These are phyloP conservation scores for Amblyraja radiata DNA, from an alignment of 2,797 vertebrate species.

Conservation along the genomic window DNA sequence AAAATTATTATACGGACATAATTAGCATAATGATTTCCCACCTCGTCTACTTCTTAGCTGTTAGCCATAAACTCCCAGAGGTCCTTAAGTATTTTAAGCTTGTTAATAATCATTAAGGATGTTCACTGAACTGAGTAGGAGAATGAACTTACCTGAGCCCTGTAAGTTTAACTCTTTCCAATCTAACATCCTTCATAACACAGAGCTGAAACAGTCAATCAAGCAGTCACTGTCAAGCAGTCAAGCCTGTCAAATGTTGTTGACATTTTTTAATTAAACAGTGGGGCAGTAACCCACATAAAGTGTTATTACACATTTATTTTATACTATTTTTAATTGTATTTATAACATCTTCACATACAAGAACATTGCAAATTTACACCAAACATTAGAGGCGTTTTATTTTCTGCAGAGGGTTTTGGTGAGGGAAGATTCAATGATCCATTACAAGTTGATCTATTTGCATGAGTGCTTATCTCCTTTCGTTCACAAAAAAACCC, in stretches of 20 bases:
- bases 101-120: slow-evolving; percentile 98
- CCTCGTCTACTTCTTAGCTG: slow-evolving; percentile 64
- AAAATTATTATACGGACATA: slow-evolving; percentile 74
- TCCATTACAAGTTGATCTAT: neutral
- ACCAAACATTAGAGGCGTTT: neutral
- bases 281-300: neutral
- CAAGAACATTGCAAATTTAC: neutral
- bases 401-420: neutral
- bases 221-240: slow-evolving; percentile 56
- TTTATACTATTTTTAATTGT: neutral
- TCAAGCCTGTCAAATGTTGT: slow-evolving; percentile 52
- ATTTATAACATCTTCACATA: neutral
- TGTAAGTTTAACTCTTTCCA: slow-evolving; percentile 84
- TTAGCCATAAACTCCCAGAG: slow-evolving; percentile 86
- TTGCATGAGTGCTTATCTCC: neutral
- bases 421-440: neutral
- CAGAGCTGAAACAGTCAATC: slow-evolving; percentile 51
- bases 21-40: slow-evolving; percentile 94
- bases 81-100: slow-evolving; percentile 84
- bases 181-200: slow-evolving; percentile 52
- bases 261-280: slow-evolving; percentile 41
- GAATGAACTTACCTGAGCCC: slow-evolving; percentile 98
- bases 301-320: neutral
- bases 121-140: slow-evolving; percentile 90
- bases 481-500: neutral